phyloP scores from a whole-genome alignment of 2,797 vertebrate genomes.

The Manis javanica region DNA sequence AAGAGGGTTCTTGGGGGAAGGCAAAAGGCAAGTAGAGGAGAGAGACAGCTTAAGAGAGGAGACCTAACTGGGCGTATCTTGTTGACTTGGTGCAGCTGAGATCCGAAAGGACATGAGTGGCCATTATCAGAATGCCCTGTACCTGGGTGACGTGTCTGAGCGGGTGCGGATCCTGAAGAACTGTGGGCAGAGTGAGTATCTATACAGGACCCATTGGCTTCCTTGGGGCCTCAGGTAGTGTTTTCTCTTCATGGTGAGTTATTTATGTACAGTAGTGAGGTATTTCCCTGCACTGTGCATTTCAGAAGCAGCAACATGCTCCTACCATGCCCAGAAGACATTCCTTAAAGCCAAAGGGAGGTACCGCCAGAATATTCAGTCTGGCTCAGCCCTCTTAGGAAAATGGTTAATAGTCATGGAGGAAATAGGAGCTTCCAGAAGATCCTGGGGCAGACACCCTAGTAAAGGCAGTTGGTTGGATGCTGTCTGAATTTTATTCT shows the following conservation, averaged over 20 bases:
- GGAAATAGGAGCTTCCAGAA: not conserved
- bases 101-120: conserved; percentile 99
- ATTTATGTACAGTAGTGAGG: not conserved
- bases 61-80: not conserved
- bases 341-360: conserved; percentile 31
- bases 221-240: not conserved
- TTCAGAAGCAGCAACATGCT: not conserved
- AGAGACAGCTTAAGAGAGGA: not conserved
- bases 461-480: not conserved
- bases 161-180: conserved; percentile 97
- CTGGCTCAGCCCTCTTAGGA: not conserved
- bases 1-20: not conserved
- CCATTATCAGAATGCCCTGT: conserved; percentile 98
- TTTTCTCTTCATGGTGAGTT: not conserved
- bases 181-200: conserved; percentile 97
- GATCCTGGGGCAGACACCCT: not conserved
- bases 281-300: not conserved
- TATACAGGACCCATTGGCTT: not conserved
- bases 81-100: conserved; percentile 89
- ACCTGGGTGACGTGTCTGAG: conserved; percentile 96
- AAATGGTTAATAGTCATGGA: not conserved
- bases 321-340: not conserved
- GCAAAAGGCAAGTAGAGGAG: not conserved
- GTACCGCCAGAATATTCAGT: not conserved
- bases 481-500: conserved; percentile 23